Evolutionary conservation across 2,888 invertebrate genomes (phyloP), one percentile per base, ranked within the genome.

Genomic region (Galerucella calmariensis): DNA sequence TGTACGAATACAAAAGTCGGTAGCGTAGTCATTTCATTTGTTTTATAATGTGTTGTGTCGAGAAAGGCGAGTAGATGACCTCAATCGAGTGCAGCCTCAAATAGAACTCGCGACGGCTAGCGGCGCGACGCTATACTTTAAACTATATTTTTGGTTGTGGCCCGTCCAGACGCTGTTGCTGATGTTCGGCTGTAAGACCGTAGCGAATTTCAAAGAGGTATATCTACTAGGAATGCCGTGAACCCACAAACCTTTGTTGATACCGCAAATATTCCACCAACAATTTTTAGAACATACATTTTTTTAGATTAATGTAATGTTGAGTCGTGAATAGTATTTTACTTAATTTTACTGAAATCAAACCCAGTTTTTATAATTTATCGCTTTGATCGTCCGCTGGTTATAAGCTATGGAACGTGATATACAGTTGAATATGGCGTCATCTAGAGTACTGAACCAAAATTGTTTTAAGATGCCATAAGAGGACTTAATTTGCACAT

Each of bases 71-170:
- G 82, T 82, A 78, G 81, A 84, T 83, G 84, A 84, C 83, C 84
- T 79, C 82, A 82, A 84, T 84, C 81, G 83, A 82, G 84, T 82
- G 80, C 84, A 83, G 79, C 81, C 79, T 77, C 81, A 80, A 82
- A 83, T 82, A 82, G 82, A 82, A 82, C 76, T 72, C 77, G 69
- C 63, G 63, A 63, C 63, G 63, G 44, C 63, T 41, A 63, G 68
- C 81, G 81, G 79, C 81, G 79, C 81, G 80, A 79, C 81, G 80
- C 68, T 72, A 63, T 59, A 72, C 72, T 72, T 72, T 48, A 58
- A 59, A 72, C 59, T 72, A 58, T 72, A 72, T 72, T 72, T 72
- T 72, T 72, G 72, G 71, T 65, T 65, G 46, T 65, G 63, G 46
- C 44, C 63, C 63, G 63, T 65, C 63, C 63, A 65, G 63, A 65